A percentile compares a stretch with the other conserved stretches of the same genome.
These are phyloP conservation scores for Xiphorhynchus erythropygius DNA, from an alignment of 2,797 vertebrate genomes.

Conservation along the genomic window DNA sequence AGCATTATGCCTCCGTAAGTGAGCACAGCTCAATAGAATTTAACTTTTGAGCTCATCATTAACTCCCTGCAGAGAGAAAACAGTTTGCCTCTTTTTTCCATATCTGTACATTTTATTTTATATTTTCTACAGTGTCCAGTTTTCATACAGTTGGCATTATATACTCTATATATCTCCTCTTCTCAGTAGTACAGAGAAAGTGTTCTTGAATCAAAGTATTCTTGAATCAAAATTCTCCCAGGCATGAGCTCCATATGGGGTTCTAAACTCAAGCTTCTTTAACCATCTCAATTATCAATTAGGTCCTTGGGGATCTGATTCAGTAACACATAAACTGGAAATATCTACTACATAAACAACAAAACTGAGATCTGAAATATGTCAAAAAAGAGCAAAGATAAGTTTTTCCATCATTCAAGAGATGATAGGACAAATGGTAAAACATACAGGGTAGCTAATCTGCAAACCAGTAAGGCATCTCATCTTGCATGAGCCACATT, in stretches of 20 bases:
- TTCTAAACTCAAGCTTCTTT: background rate
- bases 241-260: background rate
- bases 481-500: background rate
- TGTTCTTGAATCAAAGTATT: background rate
- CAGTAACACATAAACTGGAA: background rate
- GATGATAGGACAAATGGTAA: background rate
- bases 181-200: background rate
- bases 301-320: background rate
- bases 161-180: background rate
- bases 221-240: background rate
- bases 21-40: background rate
- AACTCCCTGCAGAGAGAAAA: background rate
- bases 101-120: background rate
- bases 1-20: background rate
- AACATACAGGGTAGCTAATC: background rate
- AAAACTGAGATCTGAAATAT: background rate
- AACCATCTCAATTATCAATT: background rate
- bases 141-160: background rate
- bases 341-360: background rate
- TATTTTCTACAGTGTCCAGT: background rate
- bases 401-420: background rate
- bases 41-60: background rate
- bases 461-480: background rate
- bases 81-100: background rate
- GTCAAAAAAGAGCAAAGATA: background rate